phyloP scores from a whole-genome alignment of 2,888 invertebrate species.

The Sympetrum striolatum region DNA sequence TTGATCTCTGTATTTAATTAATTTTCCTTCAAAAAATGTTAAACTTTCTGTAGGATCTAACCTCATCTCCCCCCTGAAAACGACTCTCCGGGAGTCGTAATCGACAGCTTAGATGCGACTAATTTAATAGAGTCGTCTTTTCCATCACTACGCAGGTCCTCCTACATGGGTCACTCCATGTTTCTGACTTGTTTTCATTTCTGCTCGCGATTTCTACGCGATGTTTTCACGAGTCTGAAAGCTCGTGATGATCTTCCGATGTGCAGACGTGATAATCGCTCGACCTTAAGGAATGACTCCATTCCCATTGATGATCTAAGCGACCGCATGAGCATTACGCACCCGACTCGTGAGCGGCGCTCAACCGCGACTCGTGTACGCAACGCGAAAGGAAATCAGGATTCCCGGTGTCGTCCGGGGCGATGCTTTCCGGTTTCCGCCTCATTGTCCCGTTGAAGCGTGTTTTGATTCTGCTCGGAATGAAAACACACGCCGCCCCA shows the following conservation, averaged over 20 bases:
- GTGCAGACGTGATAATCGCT: background rate
- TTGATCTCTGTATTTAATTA: too few relatives aligned
- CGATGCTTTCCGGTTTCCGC: background rate
- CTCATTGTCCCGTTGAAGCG: background rate
- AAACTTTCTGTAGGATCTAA: too few relatives aligned
- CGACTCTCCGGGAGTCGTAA: too few relatives aligned
- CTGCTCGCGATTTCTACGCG: background rate
- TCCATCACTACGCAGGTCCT: too few relatives aligned
- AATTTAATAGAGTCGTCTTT: too few relatives aligned
- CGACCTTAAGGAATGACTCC: background rate
- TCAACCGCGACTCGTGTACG: background rate
- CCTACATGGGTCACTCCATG: background rate
- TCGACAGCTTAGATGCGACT: too few relatives aligned
- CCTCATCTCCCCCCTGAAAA: too few relatives aligned
- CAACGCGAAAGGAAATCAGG: background rate
- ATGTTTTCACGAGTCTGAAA: background rate
- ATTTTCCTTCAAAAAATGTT: too few relatives aligned
- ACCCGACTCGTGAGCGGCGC: background rate
- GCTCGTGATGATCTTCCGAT: background rate
- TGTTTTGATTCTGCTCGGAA: background rate
- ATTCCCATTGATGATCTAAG: background rate
- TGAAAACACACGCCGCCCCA: background rate
- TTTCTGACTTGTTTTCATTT: background rate
- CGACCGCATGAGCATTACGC: background rate
- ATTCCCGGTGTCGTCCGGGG: background rate